These are phyloP conservation scores for Villa cingulata DNA, from an alignment of 2,888 invertebrate species.

Conservation along the genomic window DNA sequence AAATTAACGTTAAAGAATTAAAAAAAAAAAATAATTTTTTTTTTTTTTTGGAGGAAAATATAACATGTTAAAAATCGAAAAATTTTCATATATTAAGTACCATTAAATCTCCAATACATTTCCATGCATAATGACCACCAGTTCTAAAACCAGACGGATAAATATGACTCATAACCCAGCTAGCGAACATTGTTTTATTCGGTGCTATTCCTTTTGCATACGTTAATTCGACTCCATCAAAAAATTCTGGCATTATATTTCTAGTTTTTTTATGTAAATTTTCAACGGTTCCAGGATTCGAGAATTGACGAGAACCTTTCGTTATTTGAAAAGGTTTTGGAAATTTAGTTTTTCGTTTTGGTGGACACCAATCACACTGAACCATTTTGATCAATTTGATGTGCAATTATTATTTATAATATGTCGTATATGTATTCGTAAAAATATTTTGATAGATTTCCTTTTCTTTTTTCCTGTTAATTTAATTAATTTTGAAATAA, in stretches of 20 bases:
- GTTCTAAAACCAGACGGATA: constrained; percentile 31
- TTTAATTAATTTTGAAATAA: too few relatives aligned
- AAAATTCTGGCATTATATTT: constrained; percentile 31
- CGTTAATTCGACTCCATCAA: constrained; percentile 29
- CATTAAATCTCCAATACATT: constrained; percentile 24
- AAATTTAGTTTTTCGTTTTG: constrained; percentile 17
- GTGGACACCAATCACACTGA: constrained; percentile 1
- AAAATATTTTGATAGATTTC: too few relatives aligned
- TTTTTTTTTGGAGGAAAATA: too few relatives aligned
- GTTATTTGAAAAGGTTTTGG: constrained; percentile 25
- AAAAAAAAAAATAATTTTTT: too few relatives aligned
- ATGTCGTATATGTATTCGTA: too few relatives aligned
- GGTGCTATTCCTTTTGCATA: constrained; percentile 25
- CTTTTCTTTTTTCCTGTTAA: too few relatives aligned
- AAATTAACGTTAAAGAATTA: not conserved
- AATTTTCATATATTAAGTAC: too few relatives aligned
- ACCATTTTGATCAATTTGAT: constrained; percentile 2
- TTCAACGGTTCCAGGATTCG: constrained; percentile 31
- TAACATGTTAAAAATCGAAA: too few relatives aligned
- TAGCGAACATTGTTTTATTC: constrained; percentile 25
- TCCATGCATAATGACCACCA: constrained; percentile 29
- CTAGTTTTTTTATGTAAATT: constrained; percentile 30
- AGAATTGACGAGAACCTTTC: constrained; percentile 20
- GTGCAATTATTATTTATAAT: too few relatives aligned
- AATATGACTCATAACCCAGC: constrained; percentile 30